phyloP scores from a whole-genome alignment of 2,797 vertebrate species.

The Iguana delicatissima region DNA sequence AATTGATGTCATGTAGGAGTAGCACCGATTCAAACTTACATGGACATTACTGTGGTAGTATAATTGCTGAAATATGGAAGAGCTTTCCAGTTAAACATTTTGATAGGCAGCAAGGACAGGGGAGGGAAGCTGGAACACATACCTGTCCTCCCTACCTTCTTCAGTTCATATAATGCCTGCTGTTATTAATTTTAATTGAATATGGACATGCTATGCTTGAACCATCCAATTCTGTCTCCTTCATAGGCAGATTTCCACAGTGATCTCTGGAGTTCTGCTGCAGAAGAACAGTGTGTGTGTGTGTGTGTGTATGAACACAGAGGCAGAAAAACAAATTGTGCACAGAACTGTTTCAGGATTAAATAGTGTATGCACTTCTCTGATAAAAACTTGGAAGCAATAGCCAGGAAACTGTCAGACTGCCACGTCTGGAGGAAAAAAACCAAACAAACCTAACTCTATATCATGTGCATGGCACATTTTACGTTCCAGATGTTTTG shows the following conservation, averaged over 20 bases:
- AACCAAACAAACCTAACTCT: neutral
- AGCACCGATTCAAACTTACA: constrained; percentile 26
- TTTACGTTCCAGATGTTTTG: too few species aligned
- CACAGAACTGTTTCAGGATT: too few species aligned
- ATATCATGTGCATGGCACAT: neutral
- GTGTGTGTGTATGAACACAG: neutral
- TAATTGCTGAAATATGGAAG: constrained; percentile 25
- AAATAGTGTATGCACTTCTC: neutral
- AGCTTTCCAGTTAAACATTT: constrained; percentile 29
- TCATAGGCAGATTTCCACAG: neutral
- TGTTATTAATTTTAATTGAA: constrained; percentile 10
- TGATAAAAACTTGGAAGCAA: neutral
- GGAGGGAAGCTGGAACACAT: neutral
- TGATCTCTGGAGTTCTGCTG: neutral
- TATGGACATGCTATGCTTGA: neutral
- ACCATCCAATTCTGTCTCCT: neutral
- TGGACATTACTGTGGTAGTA: constrained; percentile 12
- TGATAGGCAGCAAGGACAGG: constrained; percentile 2
- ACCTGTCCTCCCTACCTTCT: neutral
- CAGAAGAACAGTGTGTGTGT: neutral
- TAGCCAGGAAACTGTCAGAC: neutral
- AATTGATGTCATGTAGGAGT: constrained; percentile 44
- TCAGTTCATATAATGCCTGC: neutral
- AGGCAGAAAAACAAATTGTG: neutral
- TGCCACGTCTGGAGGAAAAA: neutral